phyloP scores from a whole-genome alignment of 2,888 invertebrate species.

The Eupsilia transversa region DNA sequence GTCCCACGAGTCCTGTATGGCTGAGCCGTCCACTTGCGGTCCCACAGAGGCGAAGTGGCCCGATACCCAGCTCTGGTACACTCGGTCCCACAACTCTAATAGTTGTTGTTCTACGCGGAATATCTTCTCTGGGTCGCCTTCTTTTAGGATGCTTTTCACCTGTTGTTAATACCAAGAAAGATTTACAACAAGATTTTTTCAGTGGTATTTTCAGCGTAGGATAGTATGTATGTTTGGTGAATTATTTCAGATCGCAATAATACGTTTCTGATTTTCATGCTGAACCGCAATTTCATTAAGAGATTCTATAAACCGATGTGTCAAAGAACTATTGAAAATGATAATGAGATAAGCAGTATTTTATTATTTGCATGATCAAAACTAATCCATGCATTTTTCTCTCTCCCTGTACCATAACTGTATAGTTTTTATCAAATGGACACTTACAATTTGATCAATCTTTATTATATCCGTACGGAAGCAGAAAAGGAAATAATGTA shows the following conservation, averaged over 20 bases:
- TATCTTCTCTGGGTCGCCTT: conserved; percentile 95
- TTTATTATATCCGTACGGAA: conserved; percentile 68
- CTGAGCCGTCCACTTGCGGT: conserved; percentile 93
- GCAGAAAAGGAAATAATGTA: conserved; percentile 63
- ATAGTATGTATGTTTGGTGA: conserved; percentile 35
- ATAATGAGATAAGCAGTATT: conserved; percentile 36
- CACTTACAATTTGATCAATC: conserved; percentile 69
- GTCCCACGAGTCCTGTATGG: conserved; percentile 94
- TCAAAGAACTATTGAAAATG: conserved; percentile 28
- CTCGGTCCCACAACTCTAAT: conserved; percentile 97
- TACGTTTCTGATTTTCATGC: conserved; percentile 20
- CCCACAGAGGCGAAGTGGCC: conserved; percentile 91
- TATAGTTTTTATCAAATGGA: conserved; percentile 33
- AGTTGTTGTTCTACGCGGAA: conserved; percentile 96
- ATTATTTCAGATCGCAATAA: background rate
- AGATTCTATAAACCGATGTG: background rate
- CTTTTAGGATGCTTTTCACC: conserved; percentile 94
- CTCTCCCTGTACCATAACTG: background rate
- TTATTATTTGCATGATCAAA: conserved; percentile 22
- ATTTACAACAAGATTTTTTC: background rate
- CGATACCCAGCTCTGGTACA: conserved; percentile 98
- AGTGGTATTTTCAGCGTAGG: background rate
- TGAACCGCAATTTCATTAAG: background rate
- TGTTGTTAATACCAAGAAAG: conserved; percentile 70
- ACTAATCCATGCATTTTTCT: conserved; percentile 23